Base-by-base conservation (phyloP, 2,888 invertebrate genomes). In the Phytoseiulus persimilis region DNA sequence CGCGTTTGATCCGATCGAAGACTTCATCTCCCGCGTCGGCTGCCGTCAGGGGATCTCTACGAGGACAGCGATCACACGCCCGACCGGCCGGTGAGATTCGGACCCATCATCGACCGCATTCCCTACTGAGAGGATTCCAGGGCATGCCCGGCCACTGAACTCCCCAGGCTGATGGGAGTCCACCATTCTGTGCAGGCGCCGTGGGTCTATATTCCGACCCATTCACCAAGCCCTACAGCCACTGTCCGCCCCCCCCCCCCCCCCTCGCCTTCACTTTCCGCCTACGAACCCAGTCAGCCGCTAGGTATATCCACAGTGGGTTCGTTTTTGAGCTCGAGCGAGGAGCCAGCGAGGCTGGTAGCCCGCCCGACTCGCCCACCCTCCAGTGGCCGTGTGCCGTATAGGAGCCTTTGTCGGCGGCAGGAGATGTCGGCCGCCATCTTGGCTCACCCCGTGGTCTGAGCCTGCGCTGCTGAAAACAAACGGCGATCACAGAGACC, bases 381-480 rank as follows among this genome's bases (percentile, higher is more conserved):
- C 65, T 65, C 65, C 1, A 14, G 18, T 39, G 65, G 11, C 18
- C 65, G 65, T 18, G 5, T 65, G 65, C 65, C 65, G 2, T 28
- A 28, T 28, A 65, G 65, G 65, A 65, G 65, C 65, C 65, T 14
- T 65, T 65, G 65, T 65, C 65, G 65, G 65, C 65, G 18, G 65
- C 11, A 65, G 65, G 18, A n/a, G n/a, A n/a, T n/a, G n/a, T n/a
- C n/a, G n/a, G 65, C 65, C 65, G 65, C 65, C 65, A 65, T 65
- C 65, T 65, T 65, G 65, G 65, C 65, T 65, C 65, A 65, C 65
- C 65, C 65, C 65, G 65, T 65, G 65, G 65, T 65, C 65, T 65
- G 65, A 28, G 28, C 65, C 65, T 65, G 11, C 23, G 65, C 65
- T 65, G 65, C 65, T 23, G 65, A 65, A 65, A 65, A 65, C 65